Base-by-base conservation (phyloP, 2,888 invertebrate genomes). In the Oligia fasciuncula region DNA sequence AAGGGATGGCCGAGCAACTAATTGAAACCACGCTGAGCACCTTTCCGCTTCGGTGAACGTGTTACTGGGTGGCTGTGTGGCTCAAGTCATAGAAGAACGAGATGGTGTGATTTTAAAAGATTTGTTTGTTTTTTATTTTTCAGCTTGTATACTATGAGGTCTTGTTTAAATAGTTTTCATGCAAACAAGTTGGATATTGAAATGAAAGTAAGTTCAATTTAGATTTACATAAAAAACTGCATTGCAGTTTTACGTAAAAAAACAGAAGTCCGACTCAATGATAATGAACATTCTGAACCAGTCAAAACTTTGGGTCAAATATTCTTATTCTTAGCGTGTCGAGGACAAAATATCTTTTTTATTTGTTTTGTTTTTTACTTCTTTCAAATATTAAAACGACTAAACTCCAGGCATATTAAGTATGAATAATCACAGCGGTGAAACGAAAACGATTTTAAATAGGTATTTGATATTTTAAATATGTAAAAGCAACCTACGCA, bases 11-110 rank as follows among this genome's bases (percentile, higher is more conserved):
- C 86, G 84, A 80, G 89, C 83, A 85, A 89, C 93, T 94, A 94
- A 94, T 94, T 94, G 94, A 93, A 94, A 93, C 92, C 92, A 86
- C 91, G 90, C 90, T 87, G 92, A 92, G 90, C 91, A 92, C 93
- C 93, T 93, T 93, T 93, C 91, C 92, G 87, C 90, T 90, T 89
- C 91, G 84, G 81, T 81, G 90, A 87, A 86, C 90, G 88, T 88
- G 90, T 87, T 88, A 84, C 89, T 87, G 69, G 77, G n/a, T 73
- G 43, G 60, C 57, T 77, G 79, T 84, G 79, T 89, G 89, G 69
- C 69, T 2, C 65, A 89, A 89, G 82, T 76, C 74, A 80, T 77
- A 76, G 40, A 67, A 71, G 70, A 19, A 43, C 2, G 46, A 60
- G 23, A 23, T n/a, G 9, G 17, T 49, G 14, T 77, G 6, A 19